phyloP scores from a whole-genome alignment of 2,797 vertebrate genomes.

The Nothura maculosa region DNA sequence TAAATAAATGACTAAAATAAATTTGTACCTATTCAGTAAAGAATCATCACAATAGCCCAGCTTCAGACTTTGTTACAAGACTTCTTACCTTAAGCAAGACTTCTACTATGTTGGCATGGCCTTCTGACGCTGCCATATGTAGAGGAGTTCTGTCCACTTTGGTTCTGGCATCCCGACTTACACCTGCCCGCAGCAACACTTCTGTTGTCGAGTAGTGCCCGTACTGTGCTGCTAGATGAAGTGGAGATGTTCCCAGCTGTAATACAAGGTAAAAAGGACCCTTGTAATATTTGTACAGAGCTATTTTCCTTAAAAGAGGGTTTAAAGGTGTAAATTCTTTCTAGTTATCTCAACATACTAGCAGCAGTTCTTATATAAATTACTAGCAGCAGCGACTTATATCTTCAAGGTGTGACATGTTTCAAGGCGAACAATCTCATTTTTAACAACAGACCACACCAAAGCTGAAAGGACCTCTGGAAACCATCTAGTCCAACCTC shows the following conservation, averaged over 20 bases:
- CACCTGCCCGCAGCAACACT: conserved; percentile 89
- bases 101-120: conserved; percentile 89
- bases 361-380: neutral
- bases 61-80: neutral
- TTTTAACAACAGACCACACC: neutral
- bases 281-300: neutral
- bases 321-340: no score
- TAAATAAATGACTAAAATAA: neutral
- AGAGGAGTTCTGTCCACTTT: conserved; percentile 91
- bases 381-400: neutral
- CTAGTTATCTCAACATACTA: neutral
- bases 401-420: neutral
- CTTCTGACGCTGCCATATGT: conserved; percentile 91
- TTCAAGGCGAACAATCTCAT: neutral
- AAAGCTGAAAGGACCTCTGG: neutral
- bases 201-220: conserved; percentile 92
- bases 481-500: neutral
- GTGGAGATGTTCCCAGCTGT: conserved; percentile 90
- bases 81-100: conserved; percentile 88
- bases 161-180: conserved; percentile 91
- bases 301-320: neutral
- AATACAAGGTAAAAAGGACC: neutral
- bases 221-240: conserved; percentile 90
- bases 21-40: neutral
- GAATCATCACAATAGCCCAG: neutral